Evolutionary conservation across 2,797 vertebrate genomes (phyloP), one percentile per base, ranked within the genome.

Genomic region (Martes flavigula): DNA sequence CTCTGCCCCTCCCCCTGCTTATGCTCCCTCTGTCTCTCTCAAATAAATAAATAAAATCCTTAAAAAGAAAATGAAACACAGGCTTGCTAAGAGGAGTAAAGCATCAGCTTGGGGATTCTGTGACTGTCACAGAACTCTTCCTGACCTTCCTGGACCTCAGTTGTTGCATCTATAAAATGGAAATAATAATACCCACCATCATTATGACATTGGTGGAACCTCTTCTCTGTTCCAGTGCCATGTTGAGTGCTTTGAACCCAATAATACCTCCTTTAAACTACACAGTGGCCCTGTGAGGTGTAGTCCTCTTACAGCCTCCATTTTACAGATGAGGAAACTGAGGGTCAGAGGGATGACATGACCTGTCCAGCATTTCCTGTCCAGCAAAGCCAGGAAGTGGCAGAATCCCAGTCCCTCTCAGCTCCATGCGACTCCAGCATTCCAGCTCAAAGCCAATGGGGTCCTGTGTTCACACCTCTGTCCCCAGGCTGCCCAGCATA

Each of bases 131-230:
- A 38, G 60, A 58, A 40, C 25, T 27, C 68, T 35, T 18, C 0
- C 7, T 23, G 64, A 21, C 35, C 27, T 66, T 35, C 46, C 13
- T 20, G 46, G 62, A 70, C 48, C 46, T 62, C n/a, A 2, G 40
- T 66, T 9, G 20, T 7, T n/a, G 10, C 48, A 14, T 62, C 60
- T 27, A 32, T 78, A 27, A 35, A 38, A 7, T 51, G 75, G 46
- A 10, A 75, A 32, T 2, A 21, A 40, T 25, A 60, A 32, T 1
- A 51, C 27, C 5, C 43, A 46, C 18, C 27, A 0, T 11, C 7
- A 38, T 23, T 8, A 8, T 32, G 7, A 27, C 2, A 6, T 5
- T 0, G 43, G 4, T 0, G 38, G 40, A 56, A 72, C 1, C 30
- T n/a, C 40, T 25, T 18, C 75, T 9, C 46, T 23, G 20, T 56